Base-by-base conservation (phyloP, 2,113 vertebrate species). In the Bothrops jararaca region DNA sequence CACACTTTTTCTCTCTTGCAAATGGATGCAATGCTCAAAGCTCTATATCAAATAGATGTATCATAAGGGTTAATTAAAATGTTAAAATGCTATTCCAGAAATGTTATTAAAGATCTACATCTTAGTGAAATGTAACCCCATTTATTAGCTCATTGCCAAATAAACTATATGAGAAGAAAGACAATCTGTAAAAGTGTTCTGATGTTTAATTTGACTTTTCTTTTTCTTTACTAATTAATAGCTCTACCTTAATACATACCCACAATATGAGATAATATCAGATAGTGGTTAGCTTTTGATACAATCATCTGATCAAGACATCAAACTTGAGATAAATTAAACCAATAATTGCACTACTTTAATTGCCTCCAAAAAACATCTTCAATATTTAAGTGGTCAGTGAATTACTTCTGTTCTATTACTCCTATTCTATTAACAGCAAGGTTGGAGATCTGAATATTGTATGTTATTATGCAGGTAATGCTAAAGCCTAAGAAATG, bases 321-420 rank as follows among this genome's bases (percentile, higher is more conserved):
- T 91, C 92, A 94, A 96, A 89, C 90, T 86, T 89, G 94, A 91
- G 93, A 92, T 94, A 96, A 96, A 96, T 92, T 96, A 95, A 94
- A 95, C 42, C 93, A 92, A 94, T 94, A 94, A 95, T 95, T 93
- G 91, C 94, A 94, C 94, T 92, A 94, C 56, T 95, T 96, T 94
- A 97, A 96, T 96, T 96, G 95, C 94, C 93, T 96, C 85, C 94
- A 95, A 96, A 92, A 94, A 92, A 89, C 86, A 93, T 88, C 93
- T 94, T 86, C 69, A 74, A 69, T 58, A 45, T 91, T 58, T 93
- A 95, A 96, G 86, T 93, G 58, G 86, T 90, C 92, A 88, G 93
- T 92, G 95, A 97, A 87, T 96, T 96, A 96, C 91, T 90, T 89
- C 91, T 1, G 48, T 50, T 50, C 8, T 50, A 50, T 50, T 50